Percentiles rank a stretch among this genome's conserved stretches.
These are phyloP conservation scores for Camelus bactrianus DNA, from an alignment of 2,113 vertebrate genomes.

Conservation along the genomic window DNA sequence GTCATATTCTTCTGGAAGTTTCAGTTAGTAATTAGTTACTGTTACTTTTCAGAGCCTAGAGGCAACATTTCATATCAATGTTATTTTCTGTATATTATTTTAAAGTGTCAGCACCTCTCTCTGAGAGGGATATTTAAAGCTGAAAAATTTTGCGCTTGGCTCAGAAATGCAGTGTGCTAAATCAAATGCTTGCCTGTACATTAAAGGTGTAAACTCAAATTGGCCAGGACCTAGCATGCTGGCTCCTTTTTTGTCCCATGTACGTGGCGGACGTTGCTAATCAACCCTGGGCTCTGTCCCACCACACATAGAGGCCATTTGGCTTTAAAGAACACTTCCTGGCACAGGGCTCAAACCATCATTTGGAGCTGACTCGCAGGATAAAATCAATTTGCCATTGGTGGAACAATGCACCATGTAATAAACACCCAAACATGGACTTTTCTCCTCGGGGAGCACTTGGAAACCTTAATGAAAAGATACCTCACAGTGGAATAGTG, in stretches of 20 bases:
- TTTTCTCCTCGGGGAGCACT: background rate
- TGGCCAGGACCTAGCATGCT: background rate
- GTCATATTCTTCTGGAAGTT: constrained; percentile 6
- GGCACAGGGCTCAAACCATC: background rate
- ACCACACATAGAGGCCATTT: background rate
- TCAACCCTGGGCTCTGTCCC: background rate
- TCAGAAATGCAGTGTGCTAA: background rate
- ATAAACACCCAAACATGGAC: constrained; percentile 27
- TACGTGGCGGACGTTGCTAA: background rate
- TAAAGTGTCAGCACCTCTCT: background rate
- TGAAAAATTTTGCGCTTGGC: background rate
- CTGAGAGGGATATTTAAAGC: background rate
- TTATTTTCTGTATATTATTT: constrained; percentile 49
- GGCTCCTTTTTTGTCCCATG: background rate
- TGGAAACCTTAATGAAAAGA: constrained; percentile 46
- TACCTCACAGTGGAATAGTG: background rate
- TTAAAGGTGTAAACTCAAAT: background rate
- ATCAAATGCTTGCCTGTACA: background rate
- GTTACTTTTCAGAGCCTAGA: background rate
- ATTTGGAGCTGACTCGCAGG: background rate
- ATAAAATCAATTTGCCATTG: constrained; percentile 7
- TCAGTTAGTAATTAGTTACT: background rate
- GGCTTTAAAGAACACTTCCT: constrained; percentile 14
- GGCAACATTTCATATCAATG: background rate
- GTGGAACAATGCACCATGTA: background rate